These are phyloP conservation scores for Lasioglossum malachurum DNA, from an alignment of 2,888 invertebrate species.

Conservation along the genomic window DNA sequence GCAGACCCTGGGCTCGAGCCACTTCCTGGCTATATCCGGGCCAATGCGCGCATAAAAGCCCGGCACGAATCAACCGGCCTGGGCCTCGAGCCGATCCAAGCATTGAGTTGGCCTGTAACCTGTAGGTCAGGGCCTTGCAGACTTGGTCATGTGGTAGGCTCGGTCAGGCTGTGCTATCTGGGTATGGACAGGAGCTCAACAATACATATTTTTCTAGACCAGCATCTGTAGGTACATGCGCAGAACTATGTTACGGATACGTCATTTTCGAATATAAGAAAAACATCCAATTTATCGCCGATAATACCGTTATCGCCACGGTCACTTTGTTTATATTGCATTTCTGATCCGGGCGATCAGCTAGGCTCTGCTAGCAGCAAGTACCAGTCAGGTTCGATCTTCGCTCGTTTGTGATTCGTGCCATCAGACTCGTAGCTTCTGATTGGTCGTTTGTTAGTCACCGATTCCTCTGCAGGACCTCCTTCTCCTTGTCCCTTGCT, in stretches of 20 bases:
- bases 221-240: too few relatives aligned
- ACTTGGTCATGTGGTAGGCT: too few relatives aligned
- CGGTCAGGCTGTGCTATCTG: too few relatives aligned
- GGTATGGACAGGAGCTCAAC: too few relatives aligned
- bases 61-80: too few relatives aligned
- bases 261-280: neutral
- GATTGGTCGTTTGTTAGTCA: slow-evolving; percentile 51
- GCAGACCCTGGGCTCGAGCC: too few relatives aligned
- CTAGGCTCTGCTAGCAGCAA: neutral
- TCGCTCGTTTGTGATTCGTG: neutral
- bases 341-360: neutral
- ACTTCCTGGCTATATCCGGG: too few relatives aligned
- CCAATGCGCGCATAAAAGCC: too few relatives aligned
- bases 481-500: neutral
- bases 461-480: slow-evolving; percentile 12
- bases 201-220: neutral
- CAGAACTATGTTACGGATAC: too few relatives aligned
- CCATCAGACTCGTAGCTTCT: neutral
- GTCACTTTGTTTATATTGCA: neutral
- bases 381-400: slow-evolving; percentile 23
- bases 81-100: too few relatives aligned
- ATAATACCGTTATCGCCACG: neutral
- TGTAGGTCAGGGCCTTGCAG: too few relatives aligned
- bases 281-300: neutral
- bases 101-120: too few relatives aligned